phyloP scores from a whole-genome alignment of 1,140 invertebrate genomes.

The Lordiphosa mommai region DNA sequence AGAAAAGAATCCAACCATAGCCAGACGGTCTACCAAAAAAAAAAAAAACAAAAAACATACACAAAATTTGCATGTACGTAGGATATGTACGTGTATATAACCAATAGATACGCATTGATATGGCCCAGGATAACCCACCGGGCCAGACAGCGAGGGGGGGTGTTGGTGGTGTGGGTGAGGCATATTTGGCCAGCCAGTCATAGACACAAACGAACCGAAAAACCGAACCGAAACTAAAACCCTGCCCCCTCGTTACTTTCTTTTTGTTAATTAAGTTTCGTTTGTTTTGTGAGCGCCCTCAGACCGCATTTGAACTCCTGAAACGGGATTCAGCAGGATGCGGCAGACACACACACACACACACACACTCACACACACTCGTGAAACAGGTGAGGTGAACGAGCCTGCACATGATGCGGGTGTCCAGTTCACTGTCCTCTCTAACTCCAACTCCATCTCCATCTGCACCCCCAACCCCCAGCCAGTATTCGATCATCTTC shows the following conservation, averaged over 20 bases:
- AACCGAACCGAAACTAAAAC: conserved; percentile 10
- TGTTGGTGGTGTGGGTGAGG: background rate
- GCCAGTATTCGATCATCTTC: background rate
- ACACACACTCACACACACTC: conserved; percentile 9
- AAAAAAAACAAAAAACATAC: background rate
- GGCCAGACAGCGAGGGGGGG: conserved; percentile 28
- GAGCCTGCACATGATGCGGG: conserved; percentile 3
- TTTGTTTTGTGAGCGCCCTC: conserved; percentile 49
- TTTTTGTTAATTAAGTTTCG: conserved; percentile 58
- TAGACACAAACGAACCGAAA: conserved; percentile 25
- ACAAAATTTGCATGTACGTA: conserved; percentile 1
- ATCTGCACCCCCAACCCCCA: background rate
- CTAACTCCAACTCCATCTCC: no score
- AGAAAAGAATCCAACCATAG: conserved; percentile 9
- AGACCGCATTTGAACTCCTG: conserved; percentile 45
- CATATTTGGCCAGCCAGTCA: background rate
- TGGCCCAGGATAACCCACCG: conserved; percentile 29
- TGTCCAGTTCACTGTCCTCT: background rate
- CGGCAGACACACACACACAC: conserved; percentile 10
- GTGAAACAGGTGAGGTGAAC: conserved; percentile 12
- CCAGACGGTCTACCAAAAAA: conserved; percentile 20
- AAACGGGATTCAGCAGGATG: conserved; percentile 29
- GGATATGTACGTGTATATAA: conserved; percentile 31
- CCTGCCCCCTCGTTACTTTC: conserved; percentile 4
- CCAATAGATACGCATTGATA: conserved; percentile 76